These are phyloP conservation scores for Lapara coniferarum DNA, from an alignment of 2,888 invertebrate species.

Conservation along the genomic window DNA sequence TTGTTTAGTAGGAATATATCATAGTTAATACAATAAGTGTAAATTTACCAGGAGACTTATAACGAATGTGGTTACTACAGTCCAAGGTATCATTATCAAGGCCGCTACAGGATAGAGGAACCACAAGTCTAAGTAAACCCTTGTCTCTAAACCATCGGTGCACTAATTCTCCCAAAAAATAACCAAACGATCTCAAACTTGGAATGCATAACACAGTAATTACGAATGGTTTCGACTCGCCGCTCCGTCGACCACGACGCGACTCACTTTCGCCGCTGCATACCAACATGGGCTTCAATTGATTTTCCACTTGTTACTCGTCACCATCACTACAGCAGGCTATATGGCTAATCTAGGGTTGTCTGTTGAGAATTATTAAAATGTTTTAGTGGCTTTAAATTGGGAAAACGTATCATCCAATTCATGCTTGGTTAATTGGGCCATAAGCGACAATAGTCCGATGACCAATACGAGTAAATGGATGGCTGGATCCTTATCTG, in stretches of 20 bases:
- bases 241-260: neutral
- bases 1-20: no score
- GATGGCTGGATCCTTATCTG: no score
- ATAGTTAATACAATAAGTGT: no score
- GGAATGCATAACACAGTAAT: constrained; percentile 11
- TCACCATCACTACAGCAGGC: constrained; percentile 33
- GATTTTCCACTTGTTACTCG: constrained; percentile 47
- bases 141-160: neutral
- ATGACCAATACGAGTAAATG: no score
- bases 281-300: constrained; percentile 46
- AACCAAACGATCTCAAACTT: neutral
- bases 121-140: no score
- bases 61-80: no score
- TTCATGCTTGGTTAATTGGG: neutral
- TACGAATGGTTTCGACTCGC: constrained; percentile 9
- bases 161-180: neutral
- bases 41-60: no score
- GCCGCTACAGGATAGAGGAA: no score
- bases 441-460: no score
- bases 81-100: no score
- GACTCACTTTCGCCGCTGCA: constrained; percentile 47
- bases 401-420: neutral
- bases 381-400: neutral
- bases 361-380: neutral
- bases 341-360: constrained; percentile 11